Base-by-base conservation (phyloP, 2,113 vertebrate genomes). In the Callipepla californica region DNA sequence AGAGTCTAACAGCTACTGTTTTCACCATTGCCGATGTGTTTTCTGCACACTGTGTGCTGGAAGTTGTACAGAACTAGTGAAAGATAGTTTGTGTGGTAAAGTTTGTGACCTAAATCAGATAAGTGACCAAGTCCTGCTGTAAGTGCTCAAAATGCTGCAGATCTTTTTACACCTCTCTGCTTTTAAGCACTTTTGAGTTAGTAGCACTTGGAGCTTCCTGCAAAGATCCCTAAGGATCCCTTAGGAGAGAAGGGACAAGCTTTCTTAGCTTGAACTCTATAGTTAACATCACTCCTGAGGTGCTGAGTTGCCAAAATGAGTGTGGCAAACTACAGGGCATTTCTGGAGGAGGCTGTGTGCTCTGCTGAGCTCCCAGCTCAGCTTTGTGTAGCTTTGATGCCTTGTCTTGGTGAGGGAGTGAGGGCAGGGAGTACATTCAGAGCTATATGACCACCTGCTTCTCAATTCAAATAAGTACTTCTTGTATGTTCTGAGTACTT, bases 381-480 rank as follows among this genome's bases (percentile, higher is more conserved):
- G 47, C 47, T 40, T 80, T 59, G 45, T 70, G 61, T 70, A 81
- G 93, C 67, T 89, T 91, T 81, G 68, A 55, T 90, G 67, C 65
- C 25, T 58, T 30, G 38, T 42, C 72, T 92, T 45, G 32, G 63
- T 70, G 61, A 69, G 58, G 17, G 40, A 91, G 63, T n/a, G 28
- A 51, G 59, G 45, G n/a, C 53, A 92, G 87, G 78, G 44, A 72
- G 12, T 42, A 32, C 28, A 74, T 94, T 87, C 82, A 77, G 90
- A 91, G 92, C 92, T 94, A 90, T 76, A 87, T n/a, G 59, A 32
- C 57, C 72, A 70, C 63, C 47, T 76, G 53, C 82, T 94, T 87
- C 90, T 89, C 85, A 55, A 32, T 87, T 85, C 86, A 93, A 80
- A 85, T 82, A 80, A 85, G 21, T 85, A 47, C 50, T 77, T 61